Evolutionary conservation across 2,797 vertebrate species (phyloP), one percentile per base, ranked within the genome.

Genomic region (Danio albolineatus): DNA sequence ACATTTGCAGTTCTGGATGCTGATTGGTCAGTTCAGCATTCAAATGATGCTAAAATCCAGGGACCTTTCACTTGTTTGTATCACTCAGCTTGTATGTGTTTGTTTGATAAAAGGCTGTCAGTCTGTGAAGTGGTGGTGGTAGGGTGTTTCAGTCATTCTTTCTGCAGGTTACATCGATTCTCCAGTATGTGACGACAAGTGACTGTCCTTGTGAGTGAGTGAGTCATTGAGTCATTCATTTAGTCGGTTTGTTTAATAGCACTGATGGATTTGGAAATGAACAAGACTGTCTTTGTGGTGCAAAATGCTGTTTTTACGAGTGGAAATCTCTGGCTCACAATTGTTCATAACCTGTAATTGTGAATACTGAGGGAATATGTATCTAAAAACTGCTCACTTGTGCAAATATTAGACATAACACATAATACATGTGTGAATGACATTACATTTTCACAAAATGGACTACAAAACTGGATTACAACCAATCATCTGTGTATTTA

Each of bases 151-250:
- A 54, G 36, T 17, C 6, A 70, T 49, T 70, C 49, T 70, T 41
- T 38, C 38, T 54, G 67, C 67, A 54, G 67, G 67, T 70, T 54
- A 19, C 36, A 0, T 70, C 10, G 67, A 70, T 70, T 8, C 2
- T 4, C 36, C 49, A 41, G 16, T 70, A 41, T n/a, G 66, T 69
- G 66, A 71, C 36, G 36, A 41, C 36, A 19, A 12, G 67, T 71
- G 49, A 54, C 66, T 70, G 36, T 70, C 49, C 49, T 54, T 19
- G 36, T n/a, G 67, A 70, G 28, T 28, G 28, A 28, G 67, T 70
- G 67, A 70, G 49, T 70, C 49, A 70, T 54, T 70, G 67, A 54
- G 70, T 70, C n/a, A 38, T 70, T 70, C 36, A 54, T 70, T 70
- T n/a, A 53, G 49, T 54, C 1, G 4, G 13, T 39, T 54, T 39